phyloP scores from a whole-genome alignment of 2,113 vertebrate genomes.

The Eretmochelys imbricata region DNA sequence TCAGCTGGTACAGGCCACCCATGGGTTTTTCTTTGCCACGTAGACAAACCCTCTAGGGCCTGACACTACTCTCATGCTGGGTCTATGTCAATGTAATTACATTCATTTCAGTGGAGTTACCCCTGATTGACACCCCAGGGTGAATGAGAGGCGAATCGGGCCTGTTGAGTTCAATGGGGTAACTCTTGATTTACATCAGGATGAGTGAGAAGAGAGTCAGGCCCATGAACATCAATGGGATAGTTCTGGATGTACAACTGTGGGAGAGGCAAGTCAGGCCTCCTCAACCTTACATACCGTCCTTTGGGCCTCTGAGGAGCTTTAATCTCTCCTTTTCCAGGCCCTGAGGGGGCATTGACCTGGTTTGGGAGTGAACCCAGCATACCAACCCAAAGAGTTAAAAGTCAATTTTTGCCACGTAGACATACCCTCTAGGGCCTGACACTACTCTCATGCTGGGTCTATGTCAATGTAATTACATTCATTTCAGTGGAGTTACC shows the following conservation, averaged over 20 bases:
- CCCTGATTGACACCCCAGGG: accelerated
- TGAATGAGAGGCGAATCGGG: not conserved
- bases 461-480: conserved; percentile 15
- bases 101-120: not conserved
- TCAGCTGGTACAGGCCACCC: not conserved
- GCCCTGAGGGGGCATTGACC: conserved; percentile 1
- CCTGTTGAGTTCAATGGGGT: not conserved
- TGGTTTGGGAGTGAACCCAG: conserved; percentile 36
- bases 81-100: conserved; percentile 13
- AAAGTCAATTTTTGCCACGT: not conserved
- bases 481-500: not conserved
- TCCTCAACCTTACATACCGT: not conserved
- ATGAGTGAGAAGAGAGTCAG: not conserved
- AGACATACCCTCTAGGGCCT: not conserved
- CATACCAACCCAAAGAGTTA: conserved; percentile 16
- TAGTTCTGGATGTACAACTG: accelerated
- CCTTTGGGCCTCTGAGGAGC: not conserved
- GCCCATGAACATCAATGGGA: accelerated
- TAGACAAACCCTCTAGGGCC: not conserved
- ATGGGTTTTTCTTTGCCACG: not conserved
- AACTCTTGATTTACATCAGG: accelerated
- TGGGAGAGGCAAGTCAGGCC: not conserved
- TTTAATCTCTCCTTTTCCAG: conserved; percentile 10
- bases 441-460: not conserved
- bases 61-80: not conserved